phyloP scores from a whole-genome alignment of 2,113 vertebrate genomes.

The Myotis davidii region DNA sequence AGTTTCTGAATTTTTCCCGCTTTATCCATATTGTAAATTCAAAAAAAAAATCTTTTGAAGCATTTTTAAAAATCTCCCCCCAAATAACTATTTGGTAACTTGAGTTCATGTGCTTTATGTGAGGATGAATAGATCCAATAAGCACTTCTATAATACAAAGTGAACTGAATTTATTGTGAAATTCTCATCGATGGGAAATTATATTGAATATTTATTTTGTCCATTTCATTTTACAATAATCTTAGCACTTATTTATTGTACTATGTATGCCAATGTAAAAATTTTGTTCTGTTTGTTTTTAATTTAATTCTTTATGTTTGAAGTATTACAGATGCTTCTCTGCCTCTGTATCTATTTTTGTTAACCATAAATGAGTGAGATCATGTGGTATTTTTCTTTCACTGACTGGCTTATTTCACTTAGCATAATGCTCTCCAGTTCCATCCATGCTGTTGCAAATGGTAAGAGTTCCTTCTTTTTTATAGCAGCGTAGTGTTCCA shows the following conservation, averaged over 20 bases:
- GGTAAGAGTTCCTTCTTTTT: no score
- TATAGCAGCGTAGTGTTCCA: no score
- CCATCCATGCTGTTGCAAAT: no score
- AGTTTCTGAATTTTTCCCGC: slow-evolving; percentile 40
- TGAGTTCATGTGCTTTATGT: slow-evolving; percentile 75
- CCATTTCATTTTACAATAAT: slow-evolving; percentile 86
- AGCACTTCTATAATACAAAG: slow-evolving; percentile 89
- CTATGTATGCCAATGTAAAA: slow-evolving; percentile 76
- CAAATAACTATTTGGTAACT: slow-evolving; percentile 41
- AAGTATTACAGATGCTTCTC: no score
- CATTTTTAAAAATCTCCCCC: neutral
- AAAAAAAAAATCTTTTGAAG: neutral
- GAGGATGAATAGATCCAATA: slow-evolving; percentile 85
- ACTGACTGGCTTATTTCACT: no score
- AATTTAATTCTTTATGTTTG: no score
- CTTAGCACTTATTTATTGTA: slow-evolving; percentile 80
- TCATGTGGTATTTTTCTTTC: no score
- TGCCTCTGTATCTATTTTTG: no score
- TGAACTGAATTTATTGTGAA: slow-evolving; percentile 90
- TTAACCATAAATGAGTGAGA: no score
- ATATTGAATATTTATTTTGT: slow-evolving; percentile 84
- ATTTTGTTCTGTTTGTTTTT: no score
- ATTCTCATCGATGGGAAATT: slow-evolving; percentile 87
- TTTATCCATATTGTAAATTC: slow-evolving; percentile 20
- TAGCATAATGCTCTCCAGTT: no score